Percentiles rank a stretch among this genome's conserved stretches.
phyloP scores from a whole-genome alignment of 2,888 invertebrate genomes.

The Chironomus riparius region DNA sequence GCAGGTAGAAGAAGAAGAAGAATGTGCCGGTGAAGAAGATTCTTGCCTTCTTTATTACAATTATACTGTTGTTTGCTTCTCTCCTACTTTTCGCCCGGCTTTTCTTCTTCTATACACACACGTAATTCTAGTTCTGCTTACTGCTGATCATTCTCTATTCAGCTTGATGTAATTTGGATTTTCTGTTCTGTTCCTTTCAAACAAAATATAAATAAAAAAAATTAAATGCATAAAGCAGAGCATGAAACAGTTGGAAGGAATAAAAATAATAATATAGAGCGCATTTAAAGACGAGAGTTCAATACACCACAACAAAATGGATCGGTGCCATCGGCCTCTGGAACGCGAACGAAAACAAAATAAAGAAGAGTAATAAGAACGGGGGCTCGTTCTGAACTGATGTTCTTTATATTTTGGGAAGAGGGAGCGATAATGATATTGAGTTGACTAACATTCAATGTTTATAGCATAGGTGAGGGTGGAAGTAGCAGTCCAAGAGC shows the following conservation, averaged over 20 bases:
- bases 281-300: conserved; percentile 11
- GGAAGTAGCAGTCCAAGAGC: too few species aligned
- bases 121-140: not conserved
- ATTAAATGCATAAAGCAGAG: too few species aligned
- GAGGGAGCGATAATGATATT: too few species aligned
- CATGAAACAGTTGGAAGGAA: not conserved
- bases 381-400: too few species aligned
- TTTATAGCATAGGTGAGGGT: too few species aligned
- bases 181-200: not conserved
- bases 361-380: too few species aligned
- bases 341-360: not conserved
- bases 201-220: not conserved
- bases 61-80: not conserved
- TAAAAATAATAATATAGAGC: conserved; percentile 21
- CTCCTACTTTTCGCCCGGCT: not conserved
- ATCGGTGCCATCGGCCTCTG: conserved; percentile 19
- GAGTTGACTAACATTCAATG: too few species aligned
- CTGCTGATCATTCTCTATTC: too few species aligned
- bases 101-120: not conserved
- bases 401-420: too few species aligned
- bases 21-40: conserved; percentile 5
- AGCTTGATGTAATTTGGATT: not conserved
- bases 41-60: conserved; percentile 4
- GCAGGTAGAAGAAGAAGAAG: not conserved
- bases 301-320: conserved; percentile 11